Conservation (phyloP, 1,140 invertebrate genomes). For the Halesus radiatus region DNA sequence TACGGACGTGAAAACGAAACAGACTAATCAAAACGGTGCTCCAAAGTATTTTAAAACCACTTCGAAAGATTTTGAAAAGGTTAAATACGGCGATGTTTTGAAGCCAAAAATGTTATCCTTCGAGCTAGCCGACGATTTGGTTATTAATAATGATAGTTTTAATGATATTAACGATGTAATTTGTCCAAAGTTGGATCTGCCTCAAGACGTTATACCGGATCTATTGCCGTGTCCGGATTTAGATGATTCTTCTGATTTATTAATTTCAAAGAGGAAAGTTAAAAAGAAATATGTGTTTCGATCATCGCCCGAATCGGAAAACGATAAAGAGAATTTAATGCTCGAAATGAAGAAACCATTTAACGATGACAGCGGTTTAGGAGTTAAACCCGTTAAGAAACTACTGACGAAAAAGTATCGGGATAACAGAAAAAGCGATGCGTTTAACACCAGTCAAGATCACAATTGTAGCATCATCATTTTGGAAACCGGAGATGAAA, state of each 20-base stretch:
- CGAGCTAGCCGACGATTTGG: background rate
- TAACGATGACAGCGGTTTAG: background rate
- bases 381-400: conserved; percentile 13
- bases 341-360: conserved; percentile 11
- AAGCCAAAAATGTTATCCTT: conserved; percentile 28
- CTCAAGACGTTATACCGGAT: background rate
- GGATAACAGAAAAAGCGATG: background rate
- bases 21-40: background rate
- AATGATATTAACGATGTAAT: background rate
- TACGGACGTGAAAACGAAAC: conserved; percentile 29
- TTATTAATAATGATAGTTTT: background rate
- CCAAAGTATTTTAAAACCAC: conserved; percentile 13
- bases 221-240: conserved; percentile 13
- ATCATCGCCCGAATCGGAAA: conserved; percentile 7
- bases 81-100: background rate
- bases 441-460: background rate
- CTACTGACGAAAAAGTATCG: background rate
- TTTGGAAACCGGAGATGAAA: conserved; percentile 4
- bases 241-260: conserved; percentile 33
- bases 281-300: conserved; percentile 13
- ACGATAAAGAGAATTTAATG: background rate
- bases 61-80: conserved; percentile 15
- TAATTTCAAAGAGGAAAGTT: conserved; percentile 14
- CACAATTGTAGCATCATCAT: conserved; percentile 1
- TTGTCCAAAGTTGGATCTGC: background rate